Evolutionary conservation across 2,113 vertebrate genomes (phyloP).

Genomic region (Bujurquina vittata): DNA sequence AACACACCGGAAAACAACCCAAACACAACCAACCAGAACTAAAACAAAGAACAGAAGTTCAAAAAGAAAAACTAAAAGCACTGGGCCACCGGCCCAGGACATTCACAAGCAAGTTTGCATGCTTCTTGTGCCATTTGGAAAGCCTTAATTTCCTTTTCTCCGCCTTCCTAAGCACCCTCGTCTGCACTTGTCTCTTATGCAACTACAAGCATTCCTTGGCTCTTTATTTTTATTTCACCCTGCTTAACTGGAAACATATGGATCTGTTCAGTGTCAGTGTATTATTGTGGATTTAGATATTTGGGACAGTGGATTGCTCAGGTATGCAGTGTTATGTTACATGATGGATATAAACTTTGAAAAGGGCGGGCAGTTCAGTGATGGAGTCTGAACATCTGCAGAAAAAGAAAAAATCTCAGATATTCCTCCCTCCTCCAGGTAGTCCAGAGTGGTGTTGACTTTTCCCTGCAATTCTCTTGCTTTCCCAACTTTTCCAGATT

Average conservation of each 20-base stretch:
- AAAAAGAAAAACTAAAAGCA: no score
- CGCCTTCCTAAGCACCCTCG: not conserved
- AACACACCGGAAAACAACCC: no score
- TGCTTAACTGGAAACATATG: slow-evolving; percentile 53
- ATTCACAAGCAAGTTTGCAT: not conserved
- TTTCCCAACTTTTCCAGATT: not conserved
- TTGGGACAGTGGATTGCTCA: not conserved
- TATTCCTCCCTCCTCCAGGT: no score
- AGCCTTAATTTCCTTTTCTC: slow-evolving; percentile 22
- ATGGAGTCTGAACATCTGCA: not conserved
- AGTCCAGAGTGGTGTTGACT: no score
- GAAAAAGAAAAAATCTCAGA: not conserved
- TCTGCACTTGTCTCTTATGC: not conserved
- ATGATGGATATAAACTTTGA: not conserved
- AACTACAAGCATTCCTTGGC: slow-evolving; percentile 42
- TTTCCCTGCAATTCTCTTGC: not conserved
- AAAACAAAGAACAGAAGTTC: no score
- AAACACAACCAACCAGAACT: no score
- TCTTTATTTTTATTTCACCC: slow-evolving; percentile 36
- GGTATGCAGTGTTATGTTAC: not conserved
- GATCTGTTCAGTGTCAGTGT: not conserved
- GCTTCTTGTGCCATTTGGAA: not conserved
- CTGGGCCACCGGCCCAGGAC: no score
- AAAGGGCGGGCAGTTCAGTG: not conserved
- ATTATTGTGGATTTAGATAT: slow-evolving; percentile 44